phyloP scores from a whole-genome alignment of 2,113 vertebrate species.

The Percopsis transmontana region DNA sequence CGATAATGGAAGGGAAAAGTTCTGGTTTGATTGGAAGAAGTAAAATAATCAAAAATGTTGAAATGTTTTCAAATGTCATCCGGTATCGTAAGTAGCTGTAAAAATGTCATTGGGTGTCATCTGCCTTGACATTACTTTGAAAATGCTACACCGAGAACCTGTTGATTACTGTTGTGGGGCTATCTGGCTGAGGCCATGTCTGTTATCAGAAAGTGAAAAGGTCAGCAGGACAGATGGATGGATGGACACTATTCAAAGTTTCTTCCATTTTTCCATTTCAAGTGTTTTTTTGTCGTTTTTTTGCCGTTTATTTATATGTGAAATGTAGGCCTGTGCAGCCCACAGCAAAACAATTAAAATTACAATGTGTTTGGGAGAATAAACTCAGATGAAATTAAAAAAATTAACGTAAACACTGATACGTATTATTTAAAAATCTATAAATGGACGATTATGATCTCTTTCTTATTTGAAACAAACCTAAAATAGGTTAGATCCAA shows the following conservation, averaged over 20 bases:
- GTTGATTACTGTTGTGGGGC: not conserved
- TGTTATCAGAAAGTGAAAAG: slow-evolving; percentile 39
- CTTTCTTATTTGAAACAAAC: too few relatives aligned
- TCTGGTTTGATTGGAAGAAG: not conserved
- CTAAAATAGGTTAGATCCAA: too few relatives aligned
- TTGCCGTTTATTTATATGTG: not conserved
- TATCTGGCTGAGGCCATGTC: not conserved
- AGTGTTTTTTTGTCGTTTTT: not conserved
- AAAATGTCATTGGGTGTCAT: slow-evolving; percentile 37
- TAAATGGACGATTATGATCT: too few relatives aligned
- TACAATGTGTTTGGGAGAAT: too few relatives aligned
- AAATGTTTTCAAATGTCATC: slow-evolving; percentile 50
- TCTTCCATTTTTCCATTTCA: not conserved
- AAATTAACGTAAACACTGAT: too few relatives aligned
- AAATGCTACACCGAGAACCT: slow-evolving; percentile 8
- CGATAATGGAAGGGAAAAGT: not conserved
- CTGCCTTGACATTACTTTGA: slow-evolving; percentile 24
- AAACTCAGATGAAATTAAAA: too few relatives aligned
- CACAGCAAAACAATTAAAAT: too few relatives aligned
- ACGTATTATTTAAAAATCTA: too few relatives aligned
- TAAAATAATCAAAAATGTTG: not conserved
- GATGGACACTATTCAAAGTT: not conserved
- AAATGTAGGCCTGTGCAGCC: too few relatives aligned
- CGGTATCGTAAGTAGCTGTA: slow-evolving; percentile 29
- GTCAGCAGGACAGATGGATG: slow-evolving; percentile 21